Percentiles rank a stretch among this genome's conserved stretches.
phyloP scores from a whole-genome alignment of 1,140 invertebrate species.

The Scaptomyza hsui region DNA sequence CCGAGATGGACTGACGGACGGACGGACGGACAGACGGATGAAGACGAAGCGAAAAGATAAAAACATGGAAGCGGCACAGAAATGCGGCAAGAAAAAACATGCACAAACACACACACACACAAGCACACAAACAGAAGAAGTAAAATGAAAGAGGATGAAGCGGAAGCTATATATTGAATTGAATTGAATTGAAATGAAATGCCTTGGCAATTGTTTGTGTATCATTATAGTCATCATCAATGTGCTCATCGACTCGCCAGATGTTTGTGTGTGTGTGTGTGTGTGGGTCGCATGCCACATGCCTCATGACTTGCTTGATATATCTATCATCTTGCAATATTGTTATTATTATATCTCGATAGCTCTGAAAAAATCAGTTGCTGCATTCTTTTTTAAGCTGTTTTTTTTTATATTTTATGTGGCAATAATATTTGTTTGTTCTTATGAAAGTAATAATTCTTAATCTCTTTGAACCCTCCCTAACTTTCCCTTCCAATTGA shows the following conservation, averaged over 20 bases:
- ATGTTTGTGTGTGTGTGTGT: slow-evolving; percentile 2
- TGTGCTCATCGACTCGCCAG: slow-evolving; percentile 26
- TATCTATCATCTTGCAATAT: background rate
- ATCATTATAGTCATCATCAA: slow-evolving; percentile 79
- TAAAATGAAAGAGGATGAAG: background rate
- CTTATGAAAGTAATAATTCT: no score
- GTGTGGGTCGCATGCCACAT: background rate
- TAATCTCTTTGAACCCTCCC: no score
- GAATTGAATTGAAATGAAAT: slow-evolving; percentile 73
- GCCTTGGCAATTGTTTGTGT: slow-evolving; percentile 78
- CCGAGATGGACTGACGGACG: background rate
- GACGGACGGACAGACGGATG: no score
- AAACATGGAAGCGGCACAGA: slow-evolving; percentile 29
- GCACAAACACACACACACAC: background rate
- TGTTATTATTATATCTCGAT: slow-evolving; percentile 21
- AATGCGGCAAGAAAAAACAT: slow-evolving; percentile 28
- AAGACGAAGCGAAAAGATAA: slow-evolving; percentile 47
- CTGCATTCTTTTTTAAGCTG: background rate
- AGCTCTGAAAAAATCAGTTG: background rate
- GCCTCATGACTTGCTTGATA: slow-evolving; percentile 5
- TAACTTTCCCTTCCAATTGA: no score
- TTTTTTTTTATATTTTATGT: background rate
- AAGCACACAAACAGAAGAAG: background rate
- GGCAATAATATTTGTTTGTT: no score
- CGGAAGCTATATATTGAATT: slow-evolving; percentile 33